Percentiles rank a stretch among this genome's conserved stretches.
phyloP scores from a whole-genome alignment of 2,797 vertebrate genomes.

The Xenopus petersii region DNA sequence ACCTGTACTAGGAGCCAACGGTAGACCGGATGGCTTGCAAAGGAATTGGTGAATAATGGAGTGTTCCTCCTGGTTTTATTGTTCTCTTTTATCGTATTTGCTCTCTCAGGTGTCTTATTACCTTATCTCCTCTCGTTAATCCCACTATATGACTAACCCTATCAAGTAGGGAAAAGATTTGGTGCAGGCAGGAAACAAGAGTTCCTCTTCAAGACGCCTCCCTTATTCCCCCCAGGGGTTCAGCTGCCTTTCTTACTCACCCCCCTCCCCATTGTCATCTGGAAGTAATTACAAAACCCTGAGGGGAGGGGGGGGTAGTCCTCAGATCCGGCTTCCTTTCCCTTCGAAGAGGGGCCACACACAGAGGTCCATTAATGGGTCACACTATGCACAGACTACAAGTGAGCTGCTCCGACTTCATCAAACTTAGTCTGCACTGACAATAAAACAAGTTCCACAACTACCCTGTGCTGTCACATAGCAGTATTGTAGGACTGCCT shows the following conservation, averaged over 20 bases:
- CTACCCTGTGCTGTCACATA: too few species aligned
- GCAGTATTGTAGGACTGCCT: too few species aligned
- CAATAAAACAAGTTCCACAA: too few species aligned
- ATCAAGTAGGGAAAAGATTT: conserved; percentile 20
- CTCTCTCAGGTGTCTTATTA: conserved; percentile 33
- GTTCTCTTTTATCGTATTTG: conserved; percentile 4
- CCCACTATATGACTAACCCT: conserved; percentile 40
- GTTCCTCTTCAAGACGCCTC: conserved; percentile 32
- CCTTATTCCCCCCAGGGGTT: conserved; percentile 19
- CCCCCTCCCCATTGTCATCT: conserved; percentile 42
- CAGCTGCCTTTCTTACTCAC: conserved; percentile 30
- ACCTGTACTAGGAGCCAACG: too few species aligned
- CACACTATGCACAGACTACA: conserved; percentile 15
- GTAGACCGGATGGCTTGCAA: background rate
- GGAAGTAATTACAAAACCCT: conserved; percentile 38
- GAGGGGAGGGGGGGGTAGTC: conserved; percentile 48
- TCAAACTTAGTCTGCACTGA: too few species aligned
- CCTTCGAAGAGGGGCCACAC: conserved; percentile 60
- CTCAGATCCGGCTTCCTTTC: conserved; percentile 42
- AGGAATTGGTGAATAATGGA: background rate
- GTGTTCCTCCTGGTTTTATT: background rate
- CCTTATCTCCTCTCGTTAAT: conserved; percentile 27
- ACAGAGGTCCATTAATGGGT: conserved; percentile 51
- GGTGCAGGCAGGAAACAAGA: conserved; percentile 38
- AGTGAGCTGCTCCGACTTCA: background rate